Conservation (phyloP, 2,113 vertebrate genomes). For the Spheniscus mendiculus region DNA sequence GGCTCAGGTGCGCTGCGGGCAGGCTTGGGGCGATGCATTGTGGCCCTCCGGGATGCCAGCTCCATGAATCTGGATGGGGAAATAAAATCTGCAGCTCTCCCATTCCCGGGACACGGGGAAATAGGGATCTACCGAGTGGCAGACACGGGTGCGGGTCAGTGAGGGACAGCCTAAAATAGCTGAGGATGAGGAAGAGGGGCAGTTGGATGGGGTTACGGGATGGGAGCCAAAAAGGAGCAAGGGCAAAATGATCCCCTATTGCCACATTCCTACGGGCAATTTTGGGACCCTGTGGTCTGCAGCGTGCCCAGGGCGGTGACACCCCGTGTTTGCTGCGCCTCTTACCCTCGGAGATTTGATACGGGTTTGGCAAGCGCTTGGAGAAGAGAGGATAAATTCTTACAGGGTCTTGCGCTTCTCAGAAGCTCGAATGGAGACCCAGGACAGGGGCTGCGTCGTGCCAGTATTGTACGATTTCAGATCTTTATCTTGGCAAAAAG, state of each 20-base stretch:
- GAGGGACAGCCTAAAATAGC: background rate
- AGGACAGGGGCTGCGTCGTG: background rate
- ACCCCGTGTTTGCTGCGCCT: background rate
- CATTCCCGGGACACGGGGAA: accelerated
- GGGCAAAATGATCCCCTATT: background rate
- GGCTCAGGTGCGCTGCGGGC: accelerated
- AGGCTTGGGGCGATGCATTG: accelerated
- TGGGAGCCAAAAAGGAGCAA: background rate
- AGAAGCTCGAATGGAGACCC: background rate
- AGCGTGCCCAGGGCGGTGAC: background rate
- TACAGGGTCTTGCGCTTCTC: background rate
- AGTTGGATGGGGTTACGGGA: accelerated
- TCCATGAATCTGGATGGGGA: background rate
- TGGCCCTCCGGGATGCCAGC: accelerated
- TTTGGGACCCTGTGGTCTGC: accelerated
- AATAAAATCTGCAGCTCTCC: background rate
- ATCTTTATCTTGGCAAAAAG: conserved; percentile 51
- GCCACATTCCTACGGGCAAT: accelerated
- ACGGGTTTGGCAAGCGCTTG: background rate
- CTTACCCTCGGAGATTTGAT: background rate
- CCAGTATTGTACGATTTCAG: conserved; percentile 21
- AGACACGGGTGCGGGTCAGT: accelerated
- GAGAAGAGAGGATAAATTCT: background rate
- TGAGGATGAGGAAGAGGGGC: background rate
- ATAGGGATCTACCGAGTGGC: accelerated